A percentile compares a stretch with the other conserved stretches of the same genome.
Conservation (phyloP, 2,797 vertebrate genomes). For the Tadarida brasiliensis region DNA sequence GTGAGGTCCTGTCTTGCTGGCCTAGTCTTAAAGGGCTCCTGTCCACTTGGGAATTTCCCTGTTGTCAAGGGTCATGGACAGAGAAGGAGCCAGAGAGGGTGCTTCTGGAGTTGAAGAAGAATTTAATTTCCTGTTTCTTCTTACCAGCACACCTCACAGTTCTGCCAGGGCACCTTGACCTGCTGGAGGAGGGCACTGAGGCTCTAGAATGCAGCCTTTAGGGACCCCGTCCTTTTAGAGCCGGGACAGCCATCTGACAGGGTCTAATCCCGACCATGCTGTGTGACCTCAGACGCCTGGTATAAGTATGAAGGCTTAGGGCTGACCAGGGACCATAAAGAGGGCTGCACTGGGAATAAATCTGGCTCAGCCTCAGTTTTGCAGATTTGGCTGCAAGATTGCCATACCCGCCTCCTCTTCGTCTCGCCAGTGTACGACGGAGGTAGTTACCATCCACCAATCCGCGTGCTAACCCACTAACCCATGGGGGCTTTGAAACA, state of each 20-base stretch:
- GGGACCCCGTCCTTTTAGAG: background rate
- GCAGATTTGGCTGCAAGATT: background rate
- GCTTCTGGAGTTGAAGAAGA: background rate
- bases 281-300: background rate
- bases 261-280: background rate
- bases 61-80: background rate
- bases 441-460: background rate
- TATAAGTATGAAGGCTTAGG: background rate
- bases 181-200: too few relatives aligned
- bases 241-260: too few relatives aligned
- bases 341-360: background rate
- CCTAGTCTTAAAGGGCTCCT: background rate
- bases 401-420: background rate
- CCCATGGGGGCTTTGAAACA: constrained; percentile 49
- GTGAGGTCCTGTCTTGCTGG: background rate
- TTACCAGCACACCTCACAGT: background rate
- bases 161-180: background rate
- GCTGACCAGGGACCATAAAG: background rate
- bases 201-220: background rate
- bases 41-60: background rate
- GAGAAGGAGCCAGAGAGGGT: background rate
- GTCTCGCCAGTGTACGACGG: background rate
- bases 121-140: background rate
- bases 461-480: background rate
- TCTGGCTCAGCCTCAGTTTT: background rate